Conservation (phyloP, 2,797 vertebrate genomes). For the Botia kubotai region DNA sequence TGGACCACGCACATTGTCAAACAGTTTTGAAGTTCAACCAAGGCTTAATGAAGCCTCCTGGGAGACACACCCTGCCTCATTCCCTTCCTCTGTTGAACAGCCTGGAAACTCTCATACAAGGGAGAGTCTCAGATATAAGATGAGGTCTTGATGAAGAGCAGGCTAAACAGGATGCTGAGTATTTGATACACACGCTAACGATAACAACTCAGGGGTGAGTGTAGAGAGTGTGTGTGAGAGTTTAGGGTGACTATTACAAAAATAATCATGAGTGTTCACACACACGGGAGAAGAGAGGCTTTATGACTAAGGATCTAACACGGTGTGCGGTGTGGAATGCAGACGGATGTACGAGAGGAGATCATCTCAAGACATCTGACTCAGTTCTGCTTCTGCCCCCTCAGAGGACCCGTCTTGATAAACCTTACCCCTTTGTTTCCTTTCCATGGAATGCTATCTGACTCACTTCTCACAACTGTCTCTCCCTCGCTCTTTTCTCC, state of each 20-base stretch:
- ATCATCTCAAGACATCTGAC: conserved; percentile 18
- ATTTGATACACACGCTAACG: conserved; percentile 9
- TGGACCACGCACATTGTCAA: not conserved
- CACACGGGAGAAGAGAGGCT: not conserved
- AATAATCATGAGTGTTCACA: conserved; percentile 24
- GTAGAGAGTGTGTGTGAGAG: conserved; percentile 13
- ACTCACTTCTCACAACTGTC: not conserved
- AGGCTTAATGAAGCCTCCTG: conserved; percentile 12
- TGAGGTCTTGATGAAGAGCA: not conserved
- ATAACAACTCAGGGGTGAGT: conserved; percentile 10
- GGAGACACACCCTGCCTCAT: conserved; percentile 25
- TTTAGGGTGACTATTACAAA: conserved; percentile 2
- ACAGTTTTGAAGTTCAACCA: not conserved
- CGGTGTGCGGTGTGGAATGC: conserved; percentile 16
- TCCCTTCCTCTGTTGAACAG: conserved; percentile 14
- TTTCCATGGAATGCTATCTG: not conserved
- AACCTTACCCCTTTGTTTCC: not conserved
- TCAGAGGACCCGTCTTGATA: not conserved
- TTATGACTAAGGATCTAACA: conserved; percentile 18
- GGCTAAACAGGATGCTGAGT: conserved; percentile 17
- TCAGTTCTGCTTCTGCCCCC: not conserved
- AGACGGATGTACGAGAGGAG: not conserved
- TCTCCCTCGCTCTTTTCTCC: not conserved
- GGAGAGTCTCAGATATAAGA: not conserved
- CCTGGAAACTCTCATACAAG: not conserved